Evolutionary conservation across 2,888 invertebrate species (phyloP), one percentile per base, ranked within the genome.

Genomic region (Pachydiplax longipennis): DNA sequence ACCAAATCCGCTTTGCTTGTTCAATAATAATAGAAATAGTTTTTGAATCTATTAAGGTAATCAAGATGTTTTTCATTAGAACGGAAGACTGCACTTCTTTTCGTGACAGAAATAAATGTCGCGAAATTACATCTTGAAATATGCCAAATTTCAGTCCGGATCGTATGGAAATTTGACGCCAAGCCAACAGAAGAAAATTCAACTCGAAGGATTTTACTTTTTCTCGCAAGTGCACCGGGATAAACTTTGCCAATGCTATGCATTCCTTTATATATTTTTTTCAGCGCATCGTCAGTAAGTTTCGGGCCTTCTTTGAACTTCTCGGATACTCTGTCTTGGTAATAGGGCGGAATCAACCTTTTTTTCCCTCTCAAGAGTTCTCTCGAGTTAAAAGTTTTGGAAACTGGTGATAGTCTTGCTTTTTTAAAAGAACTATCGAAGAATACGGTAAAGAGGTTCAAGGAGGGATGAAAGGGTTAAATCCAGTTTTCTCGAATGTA

Each of bases 211-310:
- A 10, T 13, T 31, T 73, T 73, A 73, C 31, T 73, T 73, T 73
- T 73, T 37, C 61, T 61, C 61, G 8, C 37, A 22, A 87, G n/a
- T 31, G 22, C 40, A 15, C 37, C 37, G n/a, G 6, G 40, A 40
- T 87, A 65, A 87, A 87, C 87, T 87, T 65, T n/a, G 87, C 87
- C n/a, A 58, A 37, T 61, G 61, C 40, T 35, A 35, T 40, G 87
- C 15, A 12, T 65, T 65, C 61, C n/a, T 5, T 31, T 73, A 73
- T 25, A 13, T 31, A 73, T 37, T 65, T 58, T 87, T 87, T 87
- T 87, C 31, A 53, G n/a, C 15, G 6, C 65, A 18, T 40, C 22
- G 61, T n/a, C 58, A 61, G 61, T 65, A 87, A 87, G 61, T 87
- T 65, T 58, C 35, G 58, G 40, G 31, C 25, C 18, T 61, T 37